These are phyloP conservation scores for Drosophila subsilvestris DNA, from an alignment of 2,888 invertebrate genomes.

Conservation along the genomic window DNA sequence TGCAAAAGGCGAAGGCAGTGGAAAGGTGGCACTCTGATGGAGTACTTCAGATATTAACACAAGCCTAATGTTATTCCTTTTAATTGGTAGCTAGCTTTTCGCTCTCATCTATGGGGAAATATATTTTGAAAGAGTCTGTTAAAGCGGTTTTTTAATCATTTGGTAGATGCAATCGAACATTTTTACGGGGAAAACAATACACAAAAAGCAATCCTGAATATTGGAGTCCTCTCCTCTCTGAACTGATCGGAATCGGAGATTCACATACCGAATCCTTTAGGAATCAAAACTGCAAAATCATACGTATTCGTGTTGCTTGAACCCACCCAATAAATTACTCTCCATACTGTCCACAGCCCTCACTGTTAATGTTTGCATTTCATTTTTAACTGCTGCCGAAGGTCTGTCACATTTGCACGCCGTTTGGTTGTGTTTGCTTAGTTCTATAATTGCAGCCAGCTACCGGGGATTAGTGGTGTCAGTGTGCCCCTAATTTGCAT, in stretches of 20 bases:
- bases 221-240: too few relatives aligned
- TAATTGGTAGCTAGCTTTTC: conserved; percentile 23
- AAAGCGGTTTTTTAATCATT: too few relatives aligned
- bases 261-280: neutral
- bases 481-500: conserved; percentile 77
- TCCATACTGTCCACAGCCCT: conserved; percentile 20
- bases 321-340: conserved; percentile 23
- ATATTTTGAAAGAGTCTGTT: too few relatives aligned
- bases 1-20: neutral
- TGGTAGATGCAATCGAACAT: neutral
- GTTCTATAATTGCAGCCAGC: conserved; percentile 68
- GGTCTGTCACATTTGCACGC: conserved; percentile 76
- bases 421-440: conserved; percentile 60
- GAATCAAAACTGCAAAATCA: neutral
- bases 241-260: too few relatives aligned
- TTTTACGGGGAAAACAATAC: neutral
- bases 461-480: conserved; percentile 63
- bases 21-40: conserved; percentile 6
- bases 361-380: conserved; percentile 33
- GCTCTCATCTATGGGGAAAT: too few relatives aligned
- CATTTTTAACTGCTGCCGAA: conserved; percentile 23
- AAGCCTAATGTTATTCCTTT: conserved; percentile 27
- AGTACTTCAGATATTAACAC: conserved; percentile 35
- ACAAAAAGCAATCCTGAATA: neutral
- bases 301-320: neutral